Percentiles rank a stretch among this genome's conserved stretches.
Evolutionary conservation across 1,140 invertebrate genomes (phyloP).

Genomic region (Megathymus violae): DNA sequence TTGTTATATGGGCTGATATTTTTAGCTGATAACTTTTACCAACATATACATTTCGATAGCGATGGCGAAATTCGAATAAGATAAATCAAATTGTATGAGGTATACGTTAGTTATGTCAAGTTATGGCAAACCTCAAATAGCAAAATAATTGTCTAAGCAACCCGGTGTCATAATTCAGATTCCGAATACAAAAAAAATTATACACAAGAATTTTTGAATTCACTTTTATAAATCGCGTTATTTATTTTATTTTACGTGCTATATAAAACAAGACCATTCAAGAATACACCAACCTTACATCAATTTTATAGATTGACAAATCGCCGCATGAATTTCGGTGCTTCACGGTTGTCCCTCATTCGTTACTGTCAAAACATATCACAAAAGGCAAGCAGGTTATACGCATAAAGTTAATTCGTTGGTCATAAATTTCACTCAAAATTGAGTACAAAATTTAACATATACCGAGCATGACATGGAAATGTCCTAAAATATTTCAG

Average conservation of each 20-base stretch:
- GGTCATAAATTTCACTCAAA: slow-evolving; percentile 36
- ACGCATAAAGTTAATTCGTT: slow-evolving; percentile 39
- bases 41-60: too few relatives aligned
- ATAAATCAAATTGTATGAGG: too few relatives aligned
- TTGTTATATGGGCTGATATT: too few relatives aligned
- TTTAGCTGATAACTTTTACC: too few relatives aligned
- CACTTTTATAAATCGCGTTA: background rate
- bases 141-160: too few relatives aligned
- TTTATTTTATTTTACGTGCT: background rate
- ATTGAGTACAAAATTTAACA: slow-evolving; percentile 13
- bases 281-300: background rate
- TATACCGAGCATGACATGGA: slow-evolving; percentile 10
- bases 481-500: slow-evolving; percentile 22
- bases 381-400: slow-evolving; percentile 40
- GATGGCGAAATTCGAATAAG: too few relatives aligned
- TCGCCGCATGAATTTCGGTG: slow-evolving; percentile 43
- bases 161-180: too few relatives aligned
- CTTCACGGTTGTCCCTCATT: slow-evolving; percentile 45
- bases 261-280: background rate
- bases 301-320: slow-evolving; percentile 48
- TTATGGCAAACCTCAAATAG: too few relatives aligned
- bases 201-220: background rate
- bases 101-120: too few relatives aligned
- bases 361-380: slow-evolving; percentile 49
- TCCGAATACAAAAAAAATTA: too few relatives aligned